Percentiles rank a stretch among this genome's conserved stretches.
Conservation (phyloP, 2,888 invertebrate genomes). For the Sphinx pinastri region DNA sequence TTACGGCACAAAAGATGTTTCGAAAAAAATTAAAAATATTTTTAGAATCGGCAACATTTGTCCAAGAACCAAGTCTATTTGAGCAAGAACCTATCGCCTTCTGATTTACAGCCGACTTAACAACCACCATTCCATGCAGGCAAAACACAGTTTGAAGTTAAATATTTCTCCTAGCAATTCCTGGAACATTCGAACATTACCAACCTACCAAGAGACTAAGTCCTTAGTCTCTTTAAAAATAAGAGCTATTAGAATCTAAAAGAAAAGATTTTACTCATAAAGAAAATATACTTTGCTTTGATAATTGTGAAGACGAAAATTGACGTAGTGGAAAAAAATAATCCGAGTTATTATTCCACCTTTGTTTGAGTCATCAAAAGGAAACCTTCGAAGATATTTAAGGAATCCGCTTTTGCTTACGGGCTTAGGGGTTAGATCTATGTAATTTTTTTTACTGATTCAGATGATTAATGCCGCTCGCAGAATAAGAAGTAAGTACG, state of each 20-base stretch:
- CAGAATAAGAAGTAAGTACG: no score
- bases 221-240: constrained; percentile 20
- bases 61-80: no score
- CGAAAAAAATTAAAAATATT: no score
- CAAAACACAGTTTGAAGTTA: no score
- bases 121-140: no score
- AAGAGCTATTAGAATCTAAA: constrained; percentile 20
- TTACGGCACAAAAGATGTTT: no score
- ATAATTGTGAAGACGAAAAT: constrained; percentile 55
- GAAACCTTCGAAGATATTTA: constrained; percentile 49
- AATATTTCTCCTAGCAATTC: background rate
- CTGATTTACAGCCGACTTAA: background rate
- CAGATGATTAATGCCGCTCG: background rate
- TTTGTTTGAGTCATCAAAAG: constrained; percentile 66
- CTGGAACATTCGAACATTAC: background rate
- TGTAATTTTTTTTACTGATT: no score
- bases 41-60: no score
- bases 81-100: no score
- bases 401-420: constrained; percentile 54
- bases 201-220: background rate
- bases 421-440: constrained; percentile 32
- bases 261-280: constrained; percentile 32
- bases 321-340: constrained; percentile 47
- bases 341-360: constrained; percentile 60
- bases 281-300: constrained; percentile 51